These are phyloP conservation scores for Bhutanitis thaidina DNA, from an alignment of 2,888 invertebrate genomes.

Conservation along the genomic window DNA sequence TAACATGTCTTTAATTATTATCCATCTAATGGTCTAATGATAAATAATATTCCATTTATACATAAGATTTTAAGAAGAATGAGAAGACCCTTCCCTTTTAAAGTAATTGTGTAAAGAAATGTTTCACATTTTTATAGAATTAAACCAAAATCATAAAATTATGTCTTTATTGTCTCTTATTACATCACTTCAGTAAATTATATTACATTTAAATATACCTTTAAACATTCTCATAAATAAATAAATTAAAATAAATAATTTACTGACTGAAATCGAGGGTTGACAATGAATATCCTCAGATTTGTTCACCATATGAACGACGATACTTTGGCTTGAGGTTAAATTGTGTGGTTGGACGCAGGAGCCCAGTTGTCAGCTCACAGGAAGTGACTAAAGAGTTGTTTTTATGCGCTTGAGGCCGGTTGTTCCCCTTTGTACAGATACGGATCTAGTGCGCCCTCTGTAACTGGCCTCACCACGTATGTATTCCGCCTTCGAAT, in stretches of 20 bases:
- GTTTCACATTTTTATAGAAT: neutral
- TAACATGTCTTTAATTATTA: neutral
- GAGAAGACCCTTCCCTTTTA: no score
- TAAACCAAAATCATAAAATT: conserved; percentile 23
- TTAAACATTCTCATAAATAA: conserved; percentile 70
- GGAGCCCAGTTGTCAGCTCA: conserved; percentile 25
- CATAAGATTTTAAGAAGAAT: no score
- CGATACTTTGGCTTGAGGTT: conserved; percentile 73
- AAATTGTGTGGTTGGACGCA: conserved; percentile 52
- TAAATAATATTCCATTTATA: no score
- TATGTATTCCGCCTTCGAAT: conserved; percentile 82
- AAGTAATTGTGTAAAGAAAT: no score
- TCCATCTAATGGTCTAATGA: no score
- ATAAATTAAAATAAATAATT: conserved; percentile 77
- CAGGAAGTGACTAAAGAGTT: conserved; percentile 23
- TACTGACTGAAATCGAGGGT: conserved; percentile 67
- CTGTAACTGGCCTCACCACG: conserved; percentile 80
- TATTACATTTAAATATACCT: conserved; percentile 61
- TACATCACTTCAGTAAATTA: conserved; percentile 66
- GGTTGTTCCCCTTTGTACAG: conserved; percentile 78
- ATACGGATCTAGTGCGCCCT: conserved; percentile 79
- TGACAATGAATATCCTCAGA: conserved; percentile 51
- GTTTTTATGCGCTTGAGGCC: conserved; percentile 48
- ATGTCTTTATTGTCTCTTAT: conserved; percentile 52
- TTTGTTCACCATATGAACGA: conserved; percentile 54